Evolutionary conservation across 2,888 invertebrate genomes (phyloP), one percentile per base, ranked within the genome.

Genomic region (Pharmacophagus antenor): DNA sequence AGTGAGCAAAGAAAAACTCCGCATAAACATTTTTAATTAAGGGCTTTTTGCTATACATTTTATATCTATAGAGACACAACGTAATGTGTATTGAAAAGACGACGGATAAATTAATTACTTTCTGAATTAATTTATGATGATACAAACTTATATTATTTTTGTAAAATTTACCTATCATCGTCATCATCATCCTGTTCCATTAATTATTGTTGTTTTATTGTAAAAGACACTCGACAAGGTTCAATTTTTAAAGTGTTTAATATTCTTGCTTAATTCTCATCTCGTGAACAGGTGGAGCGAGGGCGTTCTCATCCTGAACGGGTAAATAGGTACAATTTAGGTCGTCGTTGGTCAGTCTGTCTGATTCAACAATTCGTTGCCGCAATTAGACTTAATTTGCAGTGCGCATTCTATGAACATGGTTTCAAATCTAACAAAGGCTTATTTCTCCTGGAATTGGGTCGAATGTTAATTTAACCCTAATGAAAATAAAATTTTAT

Each of bases 331-430:
- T 70, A 73, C 81, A 85, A 88, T 89, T 88, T 81, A 85, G 88
- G 85, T 80, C 86, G 80, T 72, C 72, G 76, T 68, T 62, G 69
- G 69, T 65, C 71, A 73, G 76, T 68, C 79, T 77, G 86, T 77
- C 88, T 87, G 85, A 88, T 88, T 88, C 89, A 85, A 86, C 88
- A 85, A 88, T 88, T 88, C 82, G 82, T 88, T 88, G 85, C 76
- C 82, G 86, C 89, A 89, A 89, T 89, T 88, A 89, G 88, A 83
- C 82, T 83, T 87, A 88, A 89, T 89, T 89, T 87, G 83, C 78
- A 80, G 76, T 70, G 74, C 73, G 74, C 76, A 73, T 77, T 69
- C 81, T 82, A 84, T 81, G 81, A 80, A 82, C 79, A 82, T 83
- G 78, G 75, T 73, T 74, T 72, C 71, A 72, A 62, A 67, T 67